Evolutionary conservation across 92 coral and sea anemone genomes (phyloP).

Genomic region (Actinostola sp.): DNA sequence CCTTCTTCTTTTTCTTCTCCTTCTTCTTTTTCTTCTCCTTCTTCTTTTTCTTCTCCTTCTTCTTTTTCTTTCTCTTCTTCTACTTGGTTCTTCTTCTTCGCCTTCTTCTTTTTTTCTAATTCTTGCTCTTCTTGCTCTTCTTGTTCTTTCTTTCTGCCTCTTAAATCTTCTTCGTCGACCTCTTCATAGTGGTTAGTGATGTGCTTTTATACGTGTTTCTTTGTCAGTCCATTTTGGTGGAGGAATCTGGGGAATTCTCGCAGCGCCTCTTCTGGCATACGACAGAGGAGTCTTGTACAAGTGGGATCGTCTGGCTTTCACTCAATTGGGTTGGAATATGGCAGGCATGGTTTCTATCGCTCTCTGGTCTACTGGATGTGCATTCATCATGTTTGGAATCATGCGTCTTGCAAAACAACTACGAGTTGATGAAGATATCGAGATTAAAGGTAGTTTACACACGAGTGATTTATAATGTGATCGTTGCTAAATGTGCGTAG

Average conservation of each 20-base stretch:
- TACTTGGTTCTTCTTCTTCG: too few relatives aligned
- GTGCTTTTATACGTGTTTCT: neutral
- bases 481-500: neutral
- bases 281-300: constrained; percentile 68
- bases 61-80: too few relatives aligned
- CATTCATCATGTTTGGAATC: constrained; percentile 51
- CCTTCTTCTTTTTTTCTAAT: too few relatives aligned
- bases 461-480: neutral
- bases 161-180: too few relatives aligned
- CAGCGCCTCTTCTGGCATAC: constrained; percentile 76
- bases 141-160: too few relatives aligned
- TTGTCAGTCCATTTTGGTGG: constrained; percentile 85
- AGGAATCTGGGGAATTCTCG: constrained; percentile 90
- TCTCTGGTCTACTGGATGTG: constrained; percentile 60
- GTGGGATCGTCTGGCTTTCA: constrained; percentile 61
- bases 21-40: too few relatives aligned
- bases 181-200: neutral
- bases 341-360: constrained; percentile 72
- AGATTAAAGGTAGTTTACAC: constrained; percentile 91
- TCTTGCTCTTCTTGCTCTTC: too few relatives aligned
- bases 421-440: constrained; percentile 79
- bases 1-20: too few relatives aligned
- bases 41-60: too few relatives aligned
- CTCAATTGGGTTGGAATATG: constrained; percentile 78
- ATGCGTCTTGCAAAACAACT: constrained; percentile 54